These are phyloP conservation scores for Laothoe populi DNA, from an alignment of 2,888 invertebrate genomes.

Conservation along the genomic window DNA sequence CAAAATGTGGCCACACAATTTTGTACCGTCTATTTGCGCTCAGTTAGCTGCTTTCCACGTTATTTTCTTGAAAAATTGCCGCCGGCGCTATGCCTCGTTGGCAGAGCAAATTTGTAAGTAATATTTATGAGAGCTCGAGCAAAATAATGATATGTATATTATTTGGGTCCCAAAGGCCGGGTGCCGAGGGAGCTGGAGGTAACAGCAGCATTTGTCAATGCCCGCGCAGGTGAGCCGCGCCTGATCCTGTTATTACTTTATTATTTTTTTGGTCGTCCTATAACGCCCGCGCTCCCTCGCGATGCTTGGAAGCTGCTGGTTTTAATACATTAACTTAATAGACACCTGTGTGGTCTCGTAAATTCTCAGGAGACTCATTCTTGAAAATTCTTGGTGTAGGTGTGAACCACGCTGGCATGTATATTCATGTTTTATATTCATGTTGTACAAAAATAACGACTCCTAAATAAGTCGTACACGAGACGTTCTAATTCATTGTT, in stretches of 20 bases:
- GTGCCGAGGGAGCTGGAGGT: conserved; percentile 56
- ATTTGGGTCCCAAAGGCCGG: conserved; percentile 65
- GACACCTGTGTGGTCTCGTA: conserved; percentile 49
- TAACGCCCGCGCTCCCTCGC: conserved; percentile 59
- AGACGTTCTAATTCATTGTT: conserved; percentile 7
- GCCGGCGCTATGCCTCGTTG: conserved; percentile 51
- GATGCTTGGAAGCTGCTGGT: conserved; percentile 42
- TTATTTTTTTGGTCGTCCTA: conserved; percentile 70
- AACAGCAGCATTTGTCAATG: conserved; percentile 77
- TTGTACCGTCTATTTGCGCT: conserved; percentile 28
- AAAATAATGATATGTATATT: conserved; percentile 81
- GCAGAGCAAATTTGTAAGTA: conserved; percentile 72
- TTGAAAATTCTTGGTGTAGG: conserved; percentile 26
- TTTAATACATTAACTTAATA: conserved; percentile 41
- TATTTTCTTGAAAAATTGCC: conserved; percentile 74
- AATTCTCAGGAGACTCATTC: conserved; percentile 28
- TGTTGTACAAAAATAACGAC: neutral
- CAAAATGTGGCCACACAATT: conserved; percentile 27
- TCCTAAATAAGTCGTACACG: neutral
- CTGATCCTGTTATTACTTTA: conserved; percentile 72
- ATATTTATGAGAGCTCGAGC: conserved; percentile 75
- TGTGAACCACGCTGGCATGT: conserved; percentile 1
- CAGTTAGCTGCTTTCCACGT: conserved; percentile 40
- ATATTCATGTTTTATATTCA: conserved; percentile 4
- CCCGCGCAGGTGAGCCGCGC: conserved; percentile 72